A percentile compares a stretch with the other conserved stretches of the same genome.
Evolutionary conservation across 2,797 vertebrate genomes (phyloP).

Genomic region (Masticophis lateralis): DNA sequence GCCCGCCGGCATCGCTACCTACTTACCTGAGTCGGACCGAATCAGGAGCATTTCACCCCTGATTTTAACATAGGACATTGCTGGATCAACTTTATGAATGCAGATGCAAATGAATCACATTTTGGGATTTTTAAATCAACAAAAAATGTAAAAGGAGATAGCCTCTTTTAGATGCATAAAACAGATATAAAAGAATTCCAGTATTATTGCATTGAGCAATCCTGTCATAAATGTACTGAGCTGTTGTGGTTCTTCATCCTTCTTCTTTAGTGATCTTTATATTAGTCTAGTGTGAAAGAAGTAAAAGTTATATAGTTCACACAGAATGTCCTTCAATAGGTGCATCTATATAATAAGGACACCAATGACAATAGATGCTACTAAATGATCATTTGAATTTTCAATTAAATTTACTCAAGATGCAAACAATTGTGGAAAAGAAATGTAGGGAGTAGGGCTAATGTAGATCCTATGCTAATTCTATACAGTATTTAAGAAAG

Average conservation of each 20-base stretch:
- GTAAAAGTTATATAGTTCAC: neutral
- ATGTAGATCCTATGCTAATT: neutral
- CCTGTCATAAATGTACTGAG: conserved; percentile 14
- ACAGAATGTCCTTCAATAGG: neutral
- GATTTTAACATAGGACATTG: conserved; percentile 21
- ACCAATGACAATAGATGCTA: neutral
- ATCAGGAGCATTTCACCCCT: too few relatives aligned
- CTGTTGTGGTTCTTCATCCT: neutral
- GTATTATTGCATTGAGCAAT: conserved; percentile 3
- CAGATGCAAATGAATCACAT: conserved; percentile 14
- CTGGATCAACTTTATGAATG: neutral
- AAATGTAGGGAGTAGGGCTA: neutral
- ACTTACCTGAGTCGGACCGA: too few relatives aligned
- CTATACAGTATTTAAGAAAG: neutral
- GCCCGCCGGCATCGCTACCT: too few relatives aligned
- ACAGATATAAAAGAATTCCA: neutral
- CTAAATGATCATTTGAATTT: neutral
- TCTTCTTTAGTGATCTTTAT: neutral
- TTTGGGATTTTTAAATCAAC: conserved; percentile 12
- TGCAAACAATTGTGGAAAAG: neutral
- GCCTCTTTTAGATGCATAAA: conserved; percentile 4
- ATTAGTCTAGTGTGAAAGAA: neutral
- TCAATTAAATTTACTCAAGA: neutral
- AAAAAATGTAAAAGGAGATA: neutral
- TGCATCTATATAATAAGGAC: neutral